These are phyloP conservation scores for Priocnemis perturbator DNA, from an alignment of 2,888 invertebrate genomes.

Conservation along the genomic window DNA sequence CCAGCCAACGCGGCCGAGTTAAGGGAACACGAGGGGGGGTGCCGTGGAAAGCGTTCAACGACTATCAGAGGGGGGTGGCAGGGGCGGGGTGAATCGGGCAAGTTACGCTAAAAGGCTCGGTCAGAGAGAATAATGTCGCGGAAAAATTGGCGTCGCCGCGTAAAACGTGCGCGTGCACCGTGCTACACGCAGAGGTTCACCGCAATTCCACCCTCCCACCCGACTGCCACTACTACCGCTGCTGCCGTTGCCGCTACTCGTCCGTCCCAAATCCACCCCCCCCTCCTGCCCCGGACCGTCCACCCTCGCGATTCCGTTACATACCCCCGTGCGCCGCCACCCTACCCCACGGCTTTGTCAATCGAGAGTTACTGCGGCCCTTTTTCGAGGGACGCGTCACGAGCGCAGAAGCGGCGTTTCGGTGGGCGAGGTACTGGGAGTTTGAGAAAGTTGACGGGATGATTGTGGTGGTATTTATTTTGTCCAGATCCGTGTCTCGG, in stretches of 20 bases:
- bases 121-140: slow-evolving; percentile 53
- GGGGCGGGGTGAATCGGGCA: slow-evolving; percentile 25
- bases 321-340: slow-evolving; percentile 2
- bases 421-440: too few species aligned
- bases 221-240: slow-evolving; percentile 26
- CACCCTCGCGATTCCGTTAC: slow-evolving; percentile 39
- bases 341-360: background rate
- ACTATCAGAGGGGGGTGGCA: too few species aligned
- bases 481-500: too few species aligned
- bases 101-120: slow-evolving; percentile 55
- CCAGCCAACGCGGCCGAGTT: slow-evolving; percentile 45
- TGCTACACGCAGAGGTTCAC: slow-evolving; percentile 66
- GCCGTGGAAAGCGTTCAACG: slow-evolving; percentile 4
- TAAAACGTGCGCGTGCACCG: slow-evolving; percentile 54
- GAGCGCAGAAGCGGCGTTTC: too few species aligned
- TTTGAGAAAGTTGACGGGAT: too few species aligned
- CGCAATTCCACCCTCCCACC: slow-evolving; percentile 70
- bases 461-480: too few species aligned
- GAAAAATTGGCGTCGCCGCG: slow-evolving; percentile 54
- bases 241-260: slow-evolving; percentile 51
- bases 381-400: too few species aligned
- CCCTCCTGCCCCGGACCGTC: slow-evolving; percentile 22
- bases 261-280: slow-evolving; percentile 62
- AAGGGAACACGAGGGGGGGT: slow-evolving; percentile 26
- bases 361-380: too few species aligned